Evolutionary conservation across 1,140 invertebrate species (phyloP).

Genomic region (Gryon sp.): DNA sequence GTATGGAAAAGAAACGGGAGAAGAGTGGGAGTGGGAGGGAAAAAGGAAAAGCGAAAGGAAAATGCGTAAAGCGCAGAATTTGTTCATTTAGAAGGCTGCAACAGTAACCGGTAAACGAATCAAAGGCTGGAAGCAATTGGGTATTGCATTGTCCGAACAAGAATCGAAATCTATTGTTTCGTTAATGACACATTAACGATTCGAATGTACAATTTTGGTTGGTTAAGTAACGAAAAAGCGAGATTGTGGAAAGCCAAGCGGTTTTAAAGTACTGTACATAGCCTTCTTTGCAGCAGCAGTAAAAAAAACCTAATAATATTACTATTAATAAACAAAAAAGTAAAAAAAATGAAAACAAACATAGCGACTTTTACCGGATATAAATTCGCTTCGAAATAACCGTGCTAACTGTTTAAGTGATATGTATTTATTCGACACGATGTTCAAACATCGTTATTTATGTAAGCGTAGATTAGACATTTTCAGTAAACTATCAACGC

Average conservation of each 20-base stretch:
- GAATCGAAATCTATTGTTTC: conserved; percentile 50
- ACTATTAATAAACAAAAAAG: too few relatives aligned
- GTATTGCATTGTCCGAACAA: conserved; percentile 60
- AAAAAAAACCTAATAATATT: too few relatives aligned
- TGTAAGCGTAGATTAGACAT: conserved; percentile 64
- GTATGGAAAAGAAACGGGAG: background rate
- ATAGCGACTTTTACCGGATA: conserved; percentile 52
- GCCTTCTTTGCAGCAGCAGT: conserved; percentile 55
- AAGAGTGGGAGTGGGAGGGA: background rate
- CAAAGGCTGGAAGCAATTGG: conserved; percentile 47
- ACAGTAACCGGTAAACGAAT: conserved; percentile 29
- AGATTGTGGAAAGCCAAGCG: conserved; percentile 25
- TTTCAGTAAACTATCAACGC: conserved; percentile 64
- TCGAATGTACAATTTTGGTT: conserved; percentile 4
- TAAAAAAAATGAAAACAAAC: too few relatives aligned
- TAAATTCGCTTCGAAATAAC: conserved; percentile 65
- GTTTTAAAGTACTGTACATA: conserved; percentile 42
- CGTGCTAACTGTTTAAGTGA: conserved; percentile 66
- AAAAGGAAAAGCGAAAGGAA: background rate
- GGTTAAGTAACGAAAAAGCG: conserved; percentile 9
- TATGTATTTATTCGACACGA: conserved; percentile 68
- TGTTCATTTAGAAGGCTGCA: conserved; percentile 52
- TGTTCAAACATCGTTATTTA: conserved; percentile 64
- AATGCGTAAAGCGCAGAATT: conserved; percentile 41
- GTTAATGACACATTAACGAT: conserved; percentile 11